Percentiles rank a stretch among this genome's conserved stretches.
Conservation (phyloP, 1,140 invertebrate genomes). For the Bradysia coprophila region DNA sequence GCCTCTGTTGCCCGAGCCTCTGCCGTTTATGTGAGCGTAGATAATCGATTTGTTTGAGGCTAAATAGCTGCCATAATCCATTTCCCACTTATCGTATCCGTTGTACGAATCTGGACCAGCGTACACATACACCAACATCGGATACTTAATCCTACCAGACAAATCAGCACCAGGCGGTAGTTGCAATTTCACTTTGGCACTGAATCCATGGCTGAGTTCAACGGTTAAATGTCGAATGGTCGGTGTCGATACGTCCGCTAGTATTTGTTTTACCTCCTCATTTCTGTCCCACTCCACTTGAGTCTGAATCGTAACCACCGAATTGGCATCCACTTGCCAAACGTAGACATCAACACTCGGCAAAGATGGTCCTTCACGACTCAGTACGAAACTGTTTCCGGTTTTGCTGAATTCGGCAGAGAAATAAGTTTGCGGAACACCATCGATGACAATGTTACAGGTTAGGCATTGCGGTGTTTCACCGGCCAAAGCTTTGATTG, state of each 20-base stretch:
- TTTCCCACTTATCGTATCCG: conserved; percentile 50
- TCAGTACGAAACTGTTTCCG: conserved; percentile 15
- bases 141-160: conserved; percentile 49
- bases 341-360: conserved; percentile 14
- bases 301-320: not conserved
- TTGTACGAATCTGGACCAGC: conserved; percentile 77
- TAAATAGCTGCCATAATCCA: conserved; percentile 69
- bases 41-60: conserved; percentile 68
- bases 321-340: conserved; percentile 9
- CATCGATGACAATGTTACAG: conserved; percentile 20
- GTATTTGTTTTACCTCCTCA: conserved; percentile 8
- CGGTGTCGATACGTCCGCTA: conserved; percentile 13
- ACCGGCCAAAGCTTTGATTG: conserved; percentile 20
- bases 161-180: conserved; percentile 57
- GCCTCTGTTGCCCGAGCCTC: conserved; percentile 72
- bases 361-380: conserved; percentile 16
- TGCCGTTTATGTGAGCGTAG: conserved; percentile 73
- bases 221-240: conserved; percentile 13
- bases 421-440: conserved; percentile 17
- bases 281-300: conserved; percentile 18
- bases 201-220: conserved; percentile 15
- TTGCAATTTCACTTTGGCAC: conserved; percentile 30
- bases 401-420: conserved; percentile 15
- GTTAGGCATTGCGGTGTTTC: conserved; percentile 31
- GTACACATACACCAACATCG: conserved; percentile 75